These are phyloP conservation scores for Monoplex corrugatus DNA, from an alignment of 2,888 invertebrate genomes.

Conservation along the genomic window DNA sequence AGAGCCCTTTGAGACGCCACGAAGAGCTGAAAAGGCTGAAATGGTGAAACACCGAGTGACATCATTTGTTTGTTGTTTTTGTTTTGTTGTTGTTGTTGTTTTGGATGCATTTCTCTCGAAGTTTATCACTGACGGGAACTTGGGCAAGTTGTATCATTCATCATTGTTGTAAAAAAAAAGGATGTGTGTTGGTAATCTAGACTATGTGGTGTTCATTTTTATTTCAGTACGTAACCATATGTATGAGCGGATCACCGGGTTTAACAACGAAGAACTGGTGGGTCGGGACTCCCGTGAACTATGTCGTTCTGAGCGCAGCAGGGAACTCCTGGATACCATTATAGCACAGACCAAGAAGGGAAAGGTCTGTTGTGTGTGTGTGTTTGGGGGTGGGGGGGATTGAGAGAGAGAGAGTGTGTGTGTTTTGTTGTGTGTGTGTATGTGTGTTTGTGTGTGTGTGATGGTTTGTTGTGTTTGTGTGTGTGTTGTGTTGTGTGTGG, in stretches of 20 bases:
- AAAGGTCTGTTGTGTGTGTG: conserved; percentile 74
- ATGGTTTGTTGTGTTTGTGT: no score
- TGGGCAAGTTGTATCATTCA: no score
- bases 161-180: no score
- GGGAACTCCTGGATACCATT: conserved; percentile 80
- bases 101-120: no score
- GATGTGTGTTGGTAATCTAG: no score
- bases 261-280: conserved; percentile 86
- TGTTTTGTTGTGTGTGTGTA: background rate
- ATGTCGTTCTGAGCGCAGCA: conserved; percentile 83
- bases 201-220: no score
- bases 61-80: no score
- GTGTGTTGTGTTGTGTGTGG: background rate
- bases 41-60: no score
- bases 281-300: conserved; percentile 86
- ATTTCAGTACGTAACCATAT: conserved; percentile 92
- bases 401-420: background rate
- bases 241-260: conserved; percentile 91
- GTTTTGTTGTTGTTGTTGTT: no score
- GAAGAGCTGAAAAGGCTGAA: no score
- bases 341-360: conserved; percentile 80
- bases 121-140: no score
- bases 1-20: no score
- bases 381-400: background rate
- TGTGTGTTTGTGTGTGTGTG: background rate